Conservation (phyloP, 2,113 vertebrate genomes). For the Anseranas semipalmata region DNA sequence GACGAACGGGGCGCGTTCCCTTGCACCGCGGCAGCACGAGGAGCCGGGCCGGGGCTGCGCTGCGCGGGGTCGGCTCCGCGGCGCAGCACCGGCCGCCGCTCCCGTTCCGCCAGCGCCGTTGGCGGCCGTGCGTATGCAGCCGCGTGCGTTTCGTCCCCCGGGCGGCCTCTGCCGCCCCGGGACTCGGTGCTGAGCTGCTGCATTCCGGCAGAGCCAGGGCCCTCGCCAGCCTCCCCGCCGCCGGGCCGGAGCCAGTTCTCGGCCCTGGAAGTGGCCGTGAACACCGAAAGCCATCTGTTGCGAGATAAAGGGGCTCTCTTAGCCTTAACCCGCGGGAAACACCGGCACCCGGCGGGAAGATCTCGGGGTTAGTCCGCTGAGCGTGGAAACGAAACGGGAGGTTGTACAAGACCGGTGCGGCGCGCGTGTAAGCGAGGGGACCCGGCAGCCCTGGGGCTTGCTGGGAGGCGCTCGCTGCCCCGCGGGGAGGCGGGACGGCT, state of each 20-base stretch:
- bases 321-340: not conserved
- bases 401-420: not conserved
- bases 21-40: not conserved
- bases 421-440: not conserved
- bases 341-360: not conserved
- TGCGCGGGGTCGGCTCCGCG: not conserved
- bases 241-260: not conserved
- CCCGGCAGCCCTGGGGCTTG: not conserved
- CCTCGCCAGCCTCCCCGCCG: not conserved
- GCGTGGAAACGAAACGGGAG: not conserved
- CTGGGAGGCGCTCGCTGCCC: rapidly evolving
- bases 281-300: not conserved
- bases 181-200: not conserved
- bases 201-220: not conserved
- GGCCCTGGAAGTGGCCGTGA: too few species aligned
- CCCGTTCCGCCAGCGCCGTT: not conserved
- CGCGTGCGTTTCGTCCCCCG: not conserved
- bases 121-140: too few species aligned
- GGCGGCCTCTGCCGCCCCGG: too few species aligned
- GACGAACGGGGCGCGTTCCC: not conserved
- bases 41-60: not conserved
- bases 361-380: not conserved
- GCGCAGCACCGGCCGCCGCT: not conserved
- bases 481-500: not conserved
- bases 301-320: not conserved